Base-by-base conservation (phyloP, 1,140 invertebrate species). In the Drosophila simulans region DNA sequence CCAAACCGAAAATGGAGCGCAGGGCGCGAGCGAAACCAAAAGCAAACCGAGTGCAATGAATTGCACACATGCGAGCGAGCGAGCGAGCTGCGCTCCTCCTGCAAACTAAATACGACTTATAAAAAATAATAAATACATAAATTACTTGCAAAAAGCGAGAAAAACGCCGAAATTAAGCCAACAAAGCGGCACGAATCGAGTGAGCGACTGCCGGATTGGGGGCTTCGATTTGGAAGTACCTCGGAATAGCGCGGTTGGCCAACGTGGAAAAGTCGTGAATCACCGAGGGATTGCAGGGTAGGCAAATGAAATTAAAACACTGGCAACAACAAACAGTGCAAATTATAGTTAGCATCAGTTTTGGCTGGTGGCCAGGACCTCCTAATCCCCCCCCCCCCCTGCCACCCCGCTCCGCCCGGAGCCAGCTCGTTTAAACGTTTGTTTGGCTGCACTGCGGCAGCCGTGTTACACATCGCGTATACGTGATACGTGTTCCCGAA, bases 401-500 rank as follows among this genome's bases (percentile, higher is more conserved):
- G 11, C 25, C 3, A 4, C 3, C 2, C 45, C 31, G 27, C 46
- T 15, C 45, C 15, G 31, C 20, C 34, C 54, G 7, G 7, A 0
- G 7, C 27, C 27, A 31, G 7, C 27, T 31, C 40, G 48, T 57
- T 54, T 66, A 57, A 76, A 76, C 72, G 71, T 74, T 74, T 74
- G 70, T 74, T 74, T 74, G 58, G 70, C 71, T 75, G 72, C 72
- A 76, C 54, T 76, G 72, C 72, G 72, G 72, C 72, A 76, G 43
- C 48, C 48, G 70, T 65, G 52, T 57, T 40, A 56, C 59, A 74
- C 72, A 66, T 75, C 31, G 72, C 72, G 72, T 76, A 76, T 76
- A 76, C 72, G 72, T 76, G 71, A 76, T 75, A 53, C 27, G 65
- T 57, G 35, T 76, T 76, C 71, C 57, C 60, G 39, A 34, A 75